phyloP scores from a whole-genome alignment of 1,140 invertebrate species.

The Apocrypta bakeri region DNA sequence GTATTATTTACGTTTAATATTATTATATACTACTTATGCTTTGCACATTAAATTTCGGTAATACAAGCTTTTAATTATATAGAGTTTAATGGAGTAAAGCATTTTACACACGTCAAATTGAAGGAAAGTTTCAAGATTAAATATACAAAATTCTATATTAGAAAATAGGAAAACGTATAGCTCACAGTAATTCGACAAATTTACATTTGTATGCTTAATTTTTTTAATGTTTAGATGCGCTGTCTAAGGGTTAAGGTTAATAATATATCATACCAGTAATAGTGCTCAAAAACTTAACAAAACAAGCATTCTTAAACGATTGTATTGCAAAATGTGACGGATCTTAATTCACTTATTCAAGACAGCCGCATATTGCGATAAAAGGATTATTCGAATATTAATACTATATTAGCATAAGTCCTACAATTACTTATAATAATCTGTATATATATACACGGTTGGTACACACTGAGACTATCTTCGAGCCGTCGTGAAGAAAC shows the following conservation, averaged over 20 bases:
- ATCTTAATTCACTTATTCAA: constrained; percentile 20
- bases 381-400: constrained; percentile 48
- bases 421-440: constrained; percentile 54
- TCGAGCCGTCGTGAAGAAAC: constrained; percentile 35
- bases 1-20: neutral
- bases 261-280: constrained; percentile 50
- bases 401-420: constrained; percentile 55
- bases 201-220: constrained; percentile 6
- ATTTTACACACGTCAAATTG: neutral
- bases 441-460: constrained; percentile 58
- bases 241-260: constrained; percentile 25
- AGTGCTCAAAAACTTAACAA: constrained; percentile 64
- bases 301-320: constrained; percentile 59
- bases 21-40: neutral
- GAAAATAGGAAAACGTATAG: constrained; percentile 24
- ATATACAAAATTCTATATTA: constrained; percentile 47
- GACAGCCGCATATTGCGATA: neutral
- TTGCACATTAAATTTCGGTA: neutral
- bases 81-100: neutral
- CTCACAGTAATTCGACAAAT: constrained; percentile 42
- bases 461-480: constrained; percentile 52
- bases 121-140: constrained; percentile 27
- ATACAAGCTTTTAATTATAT: neutral
- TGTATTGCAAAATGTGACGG: constrained; percentile 53
- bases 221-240: constrained; percentile 10